Percentiles rank a stretch among this genome's conserved stretches.
These are phyloP conservation scores for Microchrysa polita DNA, from an alignment of 2,888 invertebrate species.

Conservation along the genomic window DNA sequence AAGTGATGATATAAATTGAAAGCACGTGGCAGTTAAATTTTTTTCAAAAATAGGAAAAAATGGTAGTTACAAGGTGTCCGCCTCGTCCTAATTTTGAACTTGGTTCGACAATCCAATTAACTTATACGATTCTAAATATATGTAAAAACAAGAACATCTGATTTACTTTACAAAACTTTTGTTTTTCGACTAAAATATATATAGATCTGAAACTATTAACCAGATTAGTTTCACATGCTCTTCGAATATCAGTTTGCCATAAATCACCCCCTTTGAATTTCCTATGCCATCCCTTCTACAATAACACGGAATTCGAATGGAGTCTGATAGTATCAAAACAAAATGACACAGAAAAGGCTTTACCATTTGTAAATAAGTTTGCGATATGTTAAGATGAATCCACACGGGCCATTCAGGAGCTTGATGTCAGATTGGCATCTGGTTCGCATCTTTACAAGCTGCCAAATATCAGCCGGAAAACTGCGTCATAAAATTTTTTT, in stretches of 20 bases:
- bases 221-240: slow-evolving; percentile 25
- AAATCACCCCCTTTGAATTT: slow-evolving; percentile 33
- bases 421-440: no score
- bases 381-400: no score
- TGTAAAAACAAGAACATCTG: no score
- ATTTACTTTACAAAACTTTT: no score
- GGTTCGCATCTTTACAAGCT: no score
- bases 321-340: slow-evolving; percentile 14
- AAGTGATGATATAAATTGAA: neutral
- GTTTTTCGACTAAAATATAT: no score
- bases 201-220: slow-evolving; percentile 17
- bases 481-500: no score
- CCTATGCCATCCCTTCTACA: slow-evolving; percentile 8
- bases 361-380: slow-evolving; percentile 23
- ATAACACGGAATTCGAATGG: neutral
- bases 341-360: slow-evolving; percentile 38
- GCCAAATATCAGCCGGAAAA: no score
- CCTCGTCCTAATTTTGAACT: no score
- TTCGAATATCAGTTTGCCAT: slow-evolving; percentile 31
- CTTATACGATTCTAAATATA: no score
- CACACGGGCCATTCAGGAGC: no score
- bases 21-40: neutral
- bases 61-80: neutral
- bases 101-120: no score
- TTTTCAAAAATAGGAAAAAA: neutral